Evolutionary conservation across 2,888 invertebrate genomes (phyloP).

Genomic region (Pammene aurita): DNA sequence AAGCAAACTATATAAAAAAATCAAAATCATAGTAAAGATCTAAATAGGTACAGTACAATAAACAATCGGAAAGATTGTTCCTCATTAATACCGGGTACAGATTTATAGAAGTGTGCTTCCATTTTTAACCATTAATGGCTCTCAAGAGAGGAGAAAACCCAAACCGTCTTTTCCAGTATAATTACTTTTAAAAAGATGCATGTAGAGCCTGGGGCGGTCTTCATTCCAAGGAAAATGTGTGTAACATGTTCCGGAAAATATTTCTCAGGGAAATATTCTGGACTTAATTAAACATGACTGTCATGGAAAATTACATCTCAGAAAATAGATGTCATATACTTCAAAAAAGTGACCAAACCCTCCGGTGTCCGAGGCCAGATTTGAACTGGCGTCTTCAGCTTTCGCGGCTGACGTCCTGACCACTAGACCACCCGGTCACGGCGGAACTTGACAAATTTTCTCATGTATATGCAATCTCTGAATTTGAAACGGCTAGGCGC

Average conservation of each 20-base stretch:
- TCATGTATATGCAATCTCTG: too few relatives aligned
- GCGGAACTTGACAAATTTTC: too few relatives aligned
- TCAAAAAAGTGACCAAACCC: too few relatives aligned
- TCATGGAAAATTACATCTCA: constrained; percentile 1
- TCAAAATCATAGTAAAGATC: too few relatives aligned
- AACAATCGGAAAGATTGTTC: not conserved
- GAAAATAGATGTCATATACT: too few relatives aligned
- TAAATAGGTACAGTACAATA: too few relatives aligned
- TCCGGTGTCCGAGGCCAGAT: too few relatives aligned
- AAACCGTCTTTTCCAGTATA: constrained; percentile 14
- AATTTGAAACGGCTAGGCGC: too few relatives aligned
- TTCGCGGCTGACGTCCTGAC: too few relatives aligned
- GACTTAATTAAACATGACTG: constrained; percentile 1
- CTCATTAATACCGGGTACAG: not conserved
- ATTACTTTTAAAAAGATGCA: constrained; percentile 45
- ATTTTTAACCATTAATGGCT: not conserved
- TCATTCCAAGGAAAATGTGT: constrained; percentile 37
- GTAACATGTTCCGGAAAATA: constrained; percentile 9
- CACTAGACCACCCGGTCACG: too few relatives aligned
- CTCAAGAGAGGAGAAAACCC: not conserved
- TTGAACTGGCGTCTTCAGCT: too few relatives aligned
- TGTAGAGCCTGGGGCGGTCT: constrained; percentile 47
- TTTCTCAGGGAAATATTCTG: not conserved
- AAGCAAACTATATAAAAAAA: too few relatives aligned
- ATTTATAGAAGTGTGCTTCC: not conserved